Evolutionary conservation across 2,797 vertebrate genomes (phyloP).

Genomic region (Chromis chromis): DNA sequence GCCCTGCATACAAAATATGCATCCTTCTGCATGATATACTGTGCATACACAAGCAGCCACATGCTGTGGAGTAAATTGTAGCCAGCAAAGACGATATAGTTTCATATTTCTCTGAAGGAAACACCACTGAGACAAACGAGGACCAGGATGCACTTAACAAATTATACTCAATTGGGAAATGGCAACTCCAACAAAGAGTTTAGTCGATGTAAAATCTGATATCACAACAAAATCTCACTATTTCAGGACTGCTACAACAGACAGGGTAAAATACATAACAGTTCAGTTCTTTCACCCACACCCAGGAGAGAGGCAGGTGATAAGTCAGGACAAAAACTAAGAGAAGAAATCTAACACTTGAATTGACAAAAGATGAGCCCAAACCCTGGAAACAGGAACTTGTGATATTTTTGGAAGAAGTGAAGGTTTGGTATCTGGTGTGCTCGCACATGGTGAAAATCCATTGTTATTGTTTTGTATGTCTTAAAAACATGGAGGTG

Average conservation of each 20-base stretch:
- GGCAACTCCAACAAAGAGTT: neutral
- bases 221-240: neutral
- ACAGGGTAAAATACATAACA: conserved; percentile 15
- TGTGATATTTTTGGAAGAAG: too few relatives aligned
- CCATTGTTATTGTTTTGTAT: conserved; percentile 15
- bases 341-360: conserved; percentile 47
- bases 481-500: too few relatives aligned
- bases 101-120: neutral
- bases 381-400: conserved; percentile 34
- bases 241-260: conserved; percentile 15
- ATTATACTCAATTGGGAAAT: neutral
- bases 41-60: conserved; percentile 4
- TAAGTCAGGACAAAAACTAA: conserved; percentile 4
- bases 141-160: neutral
- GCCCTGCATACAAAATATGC: conserved; percentile 3
- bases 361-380: conserved; percentile 33
- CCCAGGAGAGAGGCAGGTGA: conserved; percentile 5
- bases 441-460: too few relatives aligned
- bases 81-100: neutral
- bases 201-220: neutral
- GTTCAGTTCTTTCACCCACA: conserved; percentile 1
- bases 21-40: conserved; percentile 7
- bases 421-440: too few relatives aligned
- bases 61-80: neutral
- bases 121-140: neutral